Evolutionary conservation across 2,113 vertebrate genomes (phyloP).

Genomic region (Astur gentilis): DNA sequence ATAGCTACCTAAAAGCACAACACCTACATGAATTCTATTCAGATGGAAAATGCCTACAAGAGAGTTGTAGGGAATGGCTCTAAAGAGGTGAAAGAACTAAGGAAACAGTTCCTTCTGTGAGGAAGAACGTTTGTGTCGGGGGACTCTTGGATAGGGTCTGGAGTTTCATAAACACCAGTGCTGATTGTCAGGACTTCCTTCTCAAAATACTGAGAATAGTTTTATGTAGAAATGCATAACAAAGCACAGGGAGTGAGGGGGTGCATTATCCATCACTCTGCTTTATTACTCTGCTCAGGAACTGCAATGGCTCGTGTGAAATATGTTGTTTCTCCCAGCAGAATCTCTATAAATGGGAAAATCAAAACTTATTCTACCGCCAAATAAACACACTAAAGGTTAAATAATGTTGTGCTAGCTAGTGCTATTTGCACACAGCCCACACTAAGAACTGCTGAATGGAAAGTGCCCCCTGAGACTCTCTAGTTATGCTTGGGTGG

Average conservation of each 20-base stretch:
- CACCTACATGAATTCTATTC: not conserved
- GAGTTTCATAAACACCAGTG: conserved; percentile 54
- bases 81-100: conserved; percentile 26
- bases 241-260: not conserved
- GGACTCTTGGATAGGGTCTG: conserved; percentile 40
- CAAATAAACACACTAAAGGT: conserved; percentile 43
- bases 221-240: conserved; percentile 37
- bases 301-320: conserved; percentile 36
- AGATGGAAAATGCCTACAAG: not conserved
- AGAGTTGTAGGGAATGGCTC: not conserved
- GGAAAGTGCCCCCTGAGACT: not conserved
- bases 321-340: conserved; percentile 47
- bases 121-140: conserved; percentile 49
- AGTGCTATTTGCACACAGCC: not conserved
- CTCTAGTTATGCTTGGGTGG: not conserved
- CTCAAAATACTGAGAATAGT: conserved; percentile 49
- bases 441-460: not conserved
- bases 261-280: conserved; percentile 25
- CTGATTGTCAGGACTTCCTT: conserved; percentile 53
- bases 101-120: conserved; percentile 42
- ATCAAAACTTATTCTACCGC: conserved; percentile 19
- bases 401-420: conserved; percentile 47
- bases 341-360: conserved; percentile 52
- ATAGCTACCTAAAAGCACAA: not conserved
- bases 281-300: conserved; percentile 45